Evolutionary conservation across 2,797 vertebrate species (phyloP).

Genomic region (Limosa lapponica): DNA sequence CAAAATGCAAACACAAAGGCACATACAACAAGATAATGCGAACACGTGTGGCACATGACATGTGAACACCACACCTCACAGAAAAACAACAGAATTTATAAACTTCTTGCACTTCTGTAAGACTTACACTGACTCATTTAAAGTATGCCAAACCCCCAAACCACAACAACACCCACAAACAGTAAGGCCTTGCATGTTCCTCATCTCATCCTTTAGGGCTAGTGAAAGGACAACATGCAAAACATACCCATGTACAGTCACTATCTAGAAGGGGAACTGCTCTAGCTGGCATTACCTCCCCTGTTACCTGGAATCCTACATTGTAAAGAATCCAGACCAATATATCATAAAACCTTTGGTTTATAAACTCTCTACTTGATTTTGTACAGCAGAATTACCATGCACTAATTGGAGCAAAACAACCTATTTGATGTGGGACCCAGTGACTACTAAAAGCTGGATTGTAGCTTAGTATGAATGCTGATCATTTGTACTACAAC

Average conservation of each 20-base stretch:
- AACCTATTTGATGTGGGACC: slow-evolving; percentile 62
- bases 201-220: neutral
- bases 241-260: neutral
- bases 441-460: slow-evolving; percentile 64
- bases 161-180: neutral
- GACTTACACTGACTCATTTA: neutral
- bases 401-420: slow-evolving; percentile 27
- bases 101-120: neutral
- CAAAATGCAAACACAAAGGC: neutral
- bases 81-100: neutral
- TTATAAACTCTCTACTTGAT: neutral
- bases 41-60: neutral
- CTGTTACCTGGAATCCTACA: neutral
- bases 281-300: neutral
- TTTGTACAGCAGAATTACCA: neutral
- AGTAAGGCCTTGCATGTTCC: neutral
- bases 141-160: neutral
- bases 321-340: neutral
- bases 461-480: slow-evolving; percentile 62
- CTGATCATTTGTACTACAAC: slow-evolving; percentile 62
- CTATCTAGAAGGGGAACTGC: neutral
- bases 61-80: neutral
- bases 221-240: neutral
- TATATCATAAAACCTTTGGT: neutral
- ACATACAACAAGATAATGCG: neutral